Evolutionary conservation across 2,797 vertebrate genomes (phyloP), one percentile per base, ranked within the genome.

Genomic region (Setipinna tenuifilis): DNA sequence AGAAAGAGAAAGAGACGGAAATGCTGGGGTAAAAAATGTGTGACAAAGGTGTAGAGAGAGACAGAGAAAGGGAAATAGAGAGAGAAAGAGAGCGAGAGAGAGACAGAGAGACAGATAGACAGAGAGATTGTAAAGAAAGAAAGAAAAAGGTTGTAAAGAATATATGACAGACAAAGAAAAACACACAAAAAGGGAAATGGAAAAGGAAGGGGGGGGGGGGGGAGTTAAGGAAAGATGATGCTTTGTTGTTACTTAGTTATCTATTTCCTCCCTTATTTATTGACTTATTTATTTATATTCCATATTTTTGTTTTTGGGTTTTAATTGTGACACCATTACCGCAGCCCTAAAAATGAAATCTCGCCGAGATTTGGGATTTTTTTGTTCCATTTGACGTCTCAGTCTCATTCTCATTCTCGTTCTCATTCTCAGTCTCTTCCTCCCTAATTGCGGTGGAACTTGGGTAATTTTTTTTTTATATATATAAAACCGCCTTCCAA

Each of bases 41-140:
- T n/a, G n/a, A n/a, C n/a, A n/a, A n/a, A n/a, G n/a, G n/a, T n/a
- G n/a, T n/a, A 86, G 65, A 83, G 57, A 84, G 75, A 14, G 75
- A 81, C 23, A 84, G 83, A 65, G 31, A 87, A 82, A 84, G 80
- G 75, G 50, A 82, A 35, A 84, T 80, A 68, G 23, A 68, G 23
- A 68, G 61, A 28, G 7, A 68, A 23, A 68, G 23, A 68, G 23
- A 28, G 23, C 2, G 62, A 68, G 62, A 28, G 11, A 68, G 23
- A 28, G 61, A 25, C 21, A 11, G n/a, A 16, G 62, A 3, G 62
- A 68, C 9, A 31, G 65, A 31, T 7, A 58, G 12, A 58, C 9
- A 58, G 57, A 50, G 48, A 50, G 48, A n/a, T n/a, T n/a, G n/a
- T n/a, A n/a, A n/a, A 50, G 48, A 50, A 12, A 50, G 48, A 50